Percentiles rank a stretch among this genome's conserved stretches.
These are phyloP conservation scores for Seriola quinqueradiata DNA, from an alignment of 2,113 vertebrate species.

Conservation along the genomic window DNA sequence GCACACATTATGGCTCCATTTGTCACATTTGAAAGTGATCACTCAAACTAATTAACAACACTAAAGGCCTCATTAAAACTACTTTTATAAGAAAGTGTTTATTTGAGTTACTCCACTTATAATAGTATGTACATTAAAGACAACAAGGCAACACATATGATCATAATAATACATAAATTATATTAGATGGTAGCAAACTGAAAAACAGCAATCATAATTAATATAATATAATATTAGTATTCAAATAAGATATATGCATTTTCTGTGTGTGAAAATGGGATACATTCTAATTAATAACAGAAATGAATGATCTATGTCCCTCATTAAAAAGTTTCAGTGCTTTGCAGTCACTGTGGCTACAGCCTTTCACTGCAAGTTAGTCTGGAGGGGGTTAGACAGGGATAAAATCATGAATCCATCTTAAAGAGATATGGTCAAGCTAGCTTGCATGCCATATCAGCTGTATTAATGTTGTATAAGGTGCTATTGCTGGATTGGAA, in stretches of 20 bases:
- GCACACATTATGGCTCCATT: constrained; percentile 46
- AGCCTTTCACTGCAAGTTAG: constrained; percentile 42
- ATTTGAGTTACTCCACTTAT: constrained; percentile 66
- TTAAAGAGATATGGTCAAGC: constrained; percentile 61
- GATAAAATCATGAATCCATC: constrained; percentile 44
- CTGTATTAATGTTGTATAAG: constrained; percentile 46
- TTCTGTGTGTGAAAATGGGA: constrained; percentile 37
- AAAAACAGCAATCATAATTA: constrained; percentile 56
- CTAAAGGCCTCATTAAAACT: constrained; percentile 48
- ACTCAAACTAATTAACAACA: constrained; percentile 58
- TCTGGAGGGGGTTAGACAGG: constrained; percentile 30
- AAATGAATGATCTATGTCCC: constrained; percentile 34
- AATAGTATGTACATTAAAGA: constrained; percentile 72
- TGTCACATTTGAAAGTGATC: constrained; percentile 58
- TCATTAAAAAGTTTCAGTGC: constrained; percentile 50
- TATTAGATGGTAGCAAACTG: constrained; percentile 28
- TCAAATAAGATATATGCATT: constrained; percentile 50
- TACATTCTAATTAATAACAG: constrained; percentile 54
- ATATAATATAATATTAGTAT: constrained; percentile 66
- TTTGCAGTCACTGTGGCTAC: constrained; percentile 20
- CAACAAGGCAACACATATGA: constrained; percentile 42
- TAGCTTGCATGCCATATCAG: constrained; percentile 32
- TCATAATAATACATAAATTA: constrained; percentile 67
- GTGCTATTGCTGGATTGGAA: constrained; percentile 20
- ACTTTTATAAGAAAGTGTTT: constrained; percentile 63